Evolutionary conservation across 2,888 invertebrate genomes (phyloP).

Genomic region (Leptinotarsa peninsularis): DNA sequence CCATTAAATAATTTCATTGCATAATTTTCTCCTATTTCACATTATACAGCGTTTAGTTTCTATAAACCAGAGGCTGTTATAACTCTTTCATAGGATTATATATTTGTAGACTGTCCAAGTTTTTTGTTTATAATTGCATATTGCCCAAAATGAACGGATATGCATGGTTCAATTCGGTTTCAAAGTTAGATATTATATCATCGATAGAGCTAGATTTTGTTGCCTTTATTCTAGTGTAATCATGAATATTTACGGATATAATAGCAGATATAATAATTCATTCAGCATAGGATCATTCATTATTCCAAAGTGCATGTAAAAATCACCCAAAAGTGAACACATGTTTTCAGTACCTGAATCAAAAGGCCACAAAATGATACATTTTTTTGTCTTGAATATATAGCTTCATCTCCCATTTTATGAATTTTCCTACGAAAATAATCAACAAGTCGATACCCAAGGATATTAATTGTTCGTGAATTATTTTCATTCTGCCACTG

Average conservation of each 20-base stretch:
- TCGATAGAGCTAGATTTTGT: constrained; percentile 1
- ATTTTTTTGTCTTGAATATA: not conserved
- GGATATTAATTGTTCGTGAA: not conserved
- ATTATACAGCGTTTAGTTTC: too few relatives aligned
- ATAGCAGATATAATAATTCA: not conserved
- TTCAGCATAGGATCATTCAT: not conserved
- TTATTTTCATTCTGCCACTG: constrained; percentile 17
- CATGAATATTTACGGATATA: too few relatives aligned
- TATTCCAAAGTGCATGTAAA: too few relatives aligned
- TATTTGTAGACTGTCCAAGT: too few relatives aligned
- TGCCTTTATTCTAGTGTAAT: not conserved
- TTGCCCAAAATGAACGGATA: too few relatives aligned
- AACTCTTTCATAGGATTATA: too few relatives aligned
- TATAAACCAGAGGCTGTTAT: too few relatives aligned
- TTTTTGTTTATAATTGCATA: too few relatives aligned
- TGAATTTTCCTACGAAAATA: not conserved
- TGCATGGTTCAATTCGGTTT: too few relatives aligned
- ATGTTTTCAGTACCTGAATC: not conserved
- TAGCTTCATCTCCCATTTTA: not conserved
- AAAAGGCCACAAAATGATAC: not conserved
- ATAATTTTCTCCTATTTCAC: too few relatives aligned
- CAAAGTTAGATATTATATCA: not conserved
- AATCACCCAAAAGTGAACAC: too few relatives aligned
- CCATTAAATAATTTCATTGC: too few relatives aligned
- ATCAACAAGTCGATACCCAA: not conserved